These are phyloP conservation scores for Ancistrus triradiatus DNA, from an alignment of 2,113 vertebrate species.

Conservation along the genomic window DNA sequence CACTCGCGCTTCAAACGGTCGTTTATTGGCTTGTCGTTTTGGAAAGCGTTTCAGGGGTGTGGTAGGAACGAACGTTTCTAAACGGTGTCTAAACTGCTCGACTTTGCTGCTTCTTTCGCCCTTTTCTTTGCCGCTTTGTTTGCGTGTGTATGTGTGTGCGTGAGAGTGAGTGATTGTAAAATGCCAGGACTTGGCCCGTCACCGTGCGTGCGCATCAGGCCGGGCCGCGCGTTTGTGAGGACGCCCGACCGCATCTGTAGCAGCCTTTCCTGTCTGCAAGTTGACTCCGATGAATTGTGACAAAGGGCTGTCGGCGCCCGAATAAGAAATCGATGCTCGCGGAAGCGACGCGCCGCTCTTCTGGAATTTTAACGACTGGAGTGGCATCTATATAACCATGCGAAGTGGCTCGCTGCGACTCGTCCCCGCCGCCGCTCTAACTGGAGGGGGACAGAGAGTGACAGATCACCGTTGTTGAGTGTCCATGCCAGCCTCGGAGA, in stretches of 20 bases:
- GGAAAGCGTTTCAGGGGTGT: too few relatives aligned
- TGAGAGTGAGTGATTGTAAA: constrained; percentile 31
- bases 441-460: constrained; percentile 62
- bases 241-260: constrained; percentile 58
- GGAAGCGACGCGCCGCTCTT: constrained; percentile 57
- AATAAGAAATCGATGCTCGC: constrained; percentile 66
- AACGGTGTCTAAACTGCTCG: background rate
- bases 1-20: constrained; percentile 10
- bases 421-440: constrained; percentile 56
- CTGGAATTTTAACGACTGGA: constrained; percentile 65
- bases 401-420: constrained; percentile 53
- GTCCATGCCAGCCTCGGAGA: constrained; percentile 77
- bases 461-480: constrained; percentile 73
- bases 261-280: constrained; percentile 64
- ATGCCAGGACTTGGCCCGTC: constrained; percentile 59
- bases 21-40: too few relatives aligned
- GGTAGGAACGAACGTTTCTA: too few relatives aligned
- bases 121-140: background rate
- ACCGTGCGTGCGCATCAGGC: constrained; percentile 52
- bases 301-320: constrained; percentile 69
- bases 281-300: constrained; percentile 72
- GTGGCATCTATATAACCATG: constrained; percentile 53
- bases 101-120: background rate
- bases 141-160: background rate
- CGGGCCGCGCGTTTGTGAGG: constrained; percentile 64